A percentile compares a stretch with the other conserved stretches of the same genome.
phyloP scores from a whole-genome alignment of 2,113 vertebrate genomes.

The Melanostigma gelatinosum region DNA sequence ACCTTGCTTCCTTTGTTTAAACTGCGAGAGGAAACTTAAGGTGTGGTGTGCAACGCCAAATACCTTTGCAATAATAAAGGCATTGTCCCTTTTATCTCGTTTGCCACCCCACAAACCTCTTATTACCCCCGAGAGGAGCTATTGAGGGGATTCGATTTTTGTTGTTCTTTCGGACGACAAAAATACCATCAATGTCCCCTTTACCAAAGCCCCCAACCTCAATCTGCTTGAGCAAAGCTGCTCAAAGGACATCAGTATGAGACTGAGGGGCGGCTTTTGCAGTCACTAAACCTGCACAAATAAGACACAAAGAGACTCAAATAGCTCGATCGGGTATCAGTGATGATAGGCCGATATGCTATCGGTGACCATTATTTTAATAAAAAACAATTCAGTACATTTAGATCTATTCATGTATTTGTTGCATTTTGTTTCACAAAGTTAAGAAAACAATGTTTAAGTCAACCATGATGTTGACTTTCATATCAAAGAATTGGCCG shows the following conservation, averaged over 20 bases:
- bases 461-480: too few relatives aligned
- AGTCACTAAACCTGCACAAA: neutral
- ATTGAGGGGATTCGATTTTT: slow-evolving; percentile 46
- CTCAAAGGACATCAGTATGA: slow-evolving; percentile 17
- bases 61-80: slow-evolving; percentile 14
- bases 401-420: too few relatives aligned
- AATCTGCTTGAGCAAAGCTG: slow-evolving; percentile 32
- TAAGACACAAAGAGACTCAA: neutral
- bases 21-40: slow-evolving; percentile 29
- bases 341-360: too few relatives aligned
- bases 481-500: too few relatives aligned
- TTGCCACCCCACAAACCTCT: slow-evolving; percentile 28
- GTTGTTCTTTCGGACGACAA: slow-evolving; percentile 38
- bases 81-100: slow-evolving; percentile 48
- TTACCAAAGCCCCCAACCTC: slow-evolving; percentile 37
- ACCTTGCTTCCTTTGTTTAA: slow-evolving; percentile 27
- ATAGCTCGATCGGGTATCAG: neutral
- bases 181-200: slow-evolving; percentile 26
- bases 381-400: too few relatives aligned
- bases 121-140: slow-evolving; percentile 19
- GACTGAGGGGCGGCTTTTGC: neutral
- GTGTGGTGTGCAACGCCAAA: slow-evolving; percentile 18
- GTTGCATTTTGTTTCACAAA: too few relatives aligned
- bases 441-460: too few relatives aligned
- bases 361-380: too few relatives aligned